These are phyloP conservation scores for Drosophila nigricruria DNA, from an alignment of 2,888 invertebrate genomes.

Conservation along the genomic window DNA sequence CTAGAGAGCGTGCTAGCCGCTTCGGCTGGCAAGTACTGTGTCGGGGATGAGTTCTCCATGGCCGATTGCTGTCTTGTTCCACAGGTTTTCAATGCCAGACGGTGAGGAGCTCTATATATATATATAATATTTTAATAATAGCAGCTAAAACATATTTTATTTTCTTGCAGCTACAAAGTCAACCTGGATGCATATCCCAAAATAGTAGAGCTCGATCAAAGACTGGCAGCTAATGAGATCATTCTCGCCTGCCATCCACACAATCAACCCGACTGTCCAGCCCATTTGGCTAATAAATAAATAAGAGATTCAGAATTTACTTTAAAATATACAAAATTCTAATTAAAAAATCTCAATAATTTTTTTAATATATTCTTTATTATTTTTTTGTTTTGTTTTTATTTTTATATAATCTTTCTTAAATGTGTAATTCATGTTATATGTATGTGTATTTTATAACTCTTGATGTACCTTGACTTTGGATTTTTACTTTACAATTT, in stretches of 20 bases:
- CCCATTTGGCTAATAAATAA: constrained; percentile 90
- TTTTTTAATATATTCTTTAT: constrained; percentile 80
- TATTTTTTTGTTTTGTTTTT: constrained; percentile 57
- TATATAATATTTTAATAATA: no score
- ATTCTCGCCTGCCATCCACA: constrained; percentile 96
- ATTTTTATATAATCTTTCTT: constrained; percentile 77
- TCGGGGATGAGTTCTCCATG: constrained; percentile 96
- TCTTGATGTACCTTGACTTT: constrained; percentile 65
- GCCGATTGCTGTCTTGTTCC: constrained; percentile 98
- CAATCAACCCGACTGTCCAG: constrained; percentile 97
- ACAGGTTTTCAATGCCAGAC: constrained; percentile 96
- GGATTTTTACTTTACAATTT: constrained; percentile 54
- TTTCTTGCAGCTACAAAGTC: constrained; percentile 91
- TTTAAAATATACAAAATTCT: no score
- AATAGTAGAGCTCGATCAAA: constrained; percentile 93
- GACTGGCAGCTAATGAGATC: constrained; percentile 93
- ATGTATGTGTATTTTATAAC: constrained; percentile 63
- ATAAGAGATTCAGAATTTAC: no score
- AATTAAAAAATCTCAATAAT: no score
- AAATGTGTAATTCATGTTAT: constrained; percentile 77
- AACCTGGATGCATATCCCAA: constrained; percentile 95
- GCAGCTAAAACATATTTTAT: not conserved
- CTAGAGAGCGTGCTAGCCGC: constrained; percentile 93
- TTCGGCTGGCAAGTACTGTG: constrained; percentile 95
- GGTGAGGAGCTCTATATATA: constrained; percentile 15